A percentile compares a stretch with the other conserved stretches of the same genome.
Evolutionary conservation across 2,888 invertebrate genomes (phyloP).

Genomic region (Kuschelorhynchus macadamiae): DNA sequence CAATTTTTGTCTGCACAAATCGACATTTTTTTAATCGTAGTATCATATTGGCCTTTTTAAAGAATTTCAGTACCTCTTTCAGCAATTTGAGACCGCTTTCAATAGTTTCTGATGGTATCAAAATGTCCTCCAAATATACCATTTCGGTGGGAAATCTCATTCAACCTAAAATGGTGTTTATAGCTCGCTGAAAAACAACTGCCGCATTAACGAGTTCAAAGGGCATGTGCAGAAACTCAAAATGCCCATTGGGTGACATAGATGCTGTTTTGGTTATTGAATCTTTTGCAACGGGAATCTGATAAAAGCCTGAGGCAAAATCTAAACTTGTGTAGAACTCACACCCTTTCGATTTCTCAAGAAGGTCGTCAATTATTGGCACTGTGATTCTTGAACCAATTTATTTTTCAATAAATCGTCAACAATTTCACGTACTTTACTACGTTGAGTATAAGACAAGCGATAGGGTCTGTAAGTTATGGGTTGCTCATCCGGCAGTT

Average conservation of each 20-base stretch:
- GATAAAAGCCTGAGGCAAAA: slow-evolving; percentile 57
- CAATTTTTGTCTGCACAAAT: slow-evolving; percentile 32
- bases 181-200: slow-evolving; percentile 49
- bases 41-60: slow-evolving; percentile 27
- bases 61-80: slow-evolving; percentile 25
- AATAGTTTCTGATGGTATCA: slow-evolving; percentile 50
- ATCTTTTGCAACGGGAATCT: slow-evolving; percentile 57
- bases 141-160: slow-evolving; percentile 46
- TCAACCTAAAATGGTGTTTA: slow-evolving; percentile 46
- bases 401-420: slow-evolving; percentile 3
- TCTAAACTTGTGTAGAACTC: slow-evolving; percentile 59
- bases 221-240: slow-evolving; percentile 59
- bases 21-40: slow-evolving; percentile 41
- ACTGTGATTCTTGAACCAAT: slow-evolving; percentile 4
- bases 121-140: slow-evolving; percentile 51
- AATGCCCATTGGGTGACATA: slow-evolving; percentile 60
- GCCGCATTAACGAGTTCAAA: slow-evolving; percentile 63
- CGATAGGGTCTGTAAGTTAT: slow-evolving; percentile 16
- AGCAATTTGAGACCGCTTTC: slow-evolving; percentile 42
- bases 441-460: slow-evolving; percentile 2
- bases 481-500: slow-evolving; percentile 4
- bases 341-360: slow-evolving; percentile 54
- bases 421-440: slow-evolving; percentile 15
- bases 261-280: slow-evolving; percentile 59
- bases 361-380: slow-evolving; percentile 59